Conservation (phyloP, 1,140 invertebrate species). For the Drosophila pachea region DNA sequence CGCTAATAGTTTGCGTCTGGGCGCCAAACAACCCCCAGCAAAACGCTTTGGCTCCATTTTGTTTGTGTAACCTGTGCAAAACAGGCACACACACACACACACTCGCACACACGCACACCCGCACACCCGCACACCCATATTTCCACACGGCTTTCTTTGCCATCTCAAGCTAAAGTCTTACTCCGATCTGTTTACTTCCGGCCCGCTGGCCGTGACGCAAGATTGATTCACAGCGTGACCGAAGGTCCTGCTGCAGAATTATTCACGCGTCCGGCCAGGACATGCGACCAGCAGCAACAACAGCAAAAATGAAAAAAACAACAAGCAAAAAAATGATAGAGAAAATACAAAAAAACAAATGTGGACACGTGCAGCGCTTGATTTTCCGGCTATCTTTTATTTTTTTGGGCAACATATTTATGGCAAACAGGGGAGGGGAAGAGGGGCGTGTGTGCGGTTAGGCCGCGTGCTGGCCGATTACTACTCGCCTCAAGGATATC, state of each 20-base stretch:
- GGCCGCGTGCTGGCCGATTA: constrained; percentile 10
- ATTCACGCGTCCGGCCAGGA: constrained; percentile 68
- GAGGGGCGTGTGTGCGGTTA: not conserved
- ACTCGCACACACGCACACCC: too few species aligned
- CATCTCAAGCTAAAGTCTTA: too few species aligned
- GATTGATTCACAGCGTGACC: constrained; percentile 78
- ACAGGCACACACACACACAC: not conserved
- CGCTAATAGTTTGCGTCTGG: constrained; percentile 65
- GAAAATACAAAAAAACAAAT: constrained; percentile 32
- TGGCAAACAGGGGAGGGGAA: not conserved
- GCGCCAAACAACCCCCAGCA: constrained; percentile 43
- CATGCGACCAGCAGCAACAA: constrained; percentile 60
- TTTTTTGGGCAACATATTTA: constrained; percentile 23
- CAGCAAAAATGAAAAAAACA: not conserved
- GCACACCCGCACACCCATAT: not conserved
- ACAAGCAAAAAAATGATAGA: too few species aligned
- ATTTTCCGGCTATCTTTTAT: constrained; percentile 21
- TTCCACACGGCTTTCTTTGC: too few species aligned
- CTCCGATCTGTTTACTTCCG: constrained; percentile 55
- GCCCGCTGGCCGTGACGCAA: constrained; percentile 50
- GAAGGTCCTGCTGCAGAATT: constrained; percentile 71
- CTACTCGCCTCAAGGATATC: not conserved
- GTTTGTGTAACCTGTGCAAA: constrained; percentile 44
- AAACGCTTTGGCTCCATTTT: constrained; percentile 63
- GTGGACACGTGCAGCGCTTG: constrained; percentile 40